These are phyloP conservation scores for Phrynocephalus forsythii DNA, from an alignment of 2,797 vertebrate species.

Conservation along the genomic window DNA sequence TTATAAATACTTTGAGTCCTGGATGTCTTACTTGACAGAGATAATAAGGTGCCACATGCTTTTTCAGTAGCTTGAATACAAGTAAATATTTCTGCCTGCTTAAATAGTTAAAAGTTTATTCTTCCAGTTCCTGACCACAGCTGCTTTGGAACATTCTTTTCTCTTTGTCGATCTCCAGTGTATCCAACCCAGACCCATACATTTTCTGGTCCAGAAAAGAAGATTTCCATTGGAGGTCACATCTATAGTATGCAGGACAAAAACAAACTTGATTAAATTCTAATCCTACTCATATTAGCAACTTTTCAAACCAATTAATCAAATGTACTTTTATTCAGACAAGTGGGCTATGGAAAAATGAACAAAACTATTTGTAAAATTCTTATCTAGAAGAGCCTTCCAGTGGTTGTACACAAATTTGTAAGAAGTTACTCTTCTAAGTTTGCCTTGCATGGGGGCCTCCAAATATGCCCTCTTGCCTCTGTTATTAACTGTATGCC, in stretches of 20 bases:
- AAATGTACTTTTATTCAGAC: background rate
- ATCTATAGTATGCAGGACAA: background rate
- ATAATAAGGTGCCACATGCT: background rate
- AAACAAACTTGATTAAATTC: background rate
- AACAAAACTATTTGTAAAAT: background rate
- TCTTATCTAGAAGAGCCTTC: background rate
- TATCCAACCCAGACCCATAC: background rate
- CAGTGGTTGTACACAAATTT: background rate
- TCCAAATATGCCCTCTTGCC: background rate
- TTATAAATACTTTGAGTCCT: background rate
- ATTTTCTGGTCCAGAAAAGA: background rate
- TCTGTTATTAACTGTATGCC: no score
- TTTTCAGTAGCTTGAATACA: background rate
- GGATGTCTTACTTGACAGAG: background rate
- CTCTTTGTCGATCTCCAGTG: background rate
- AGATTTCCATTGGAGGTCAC: no score
- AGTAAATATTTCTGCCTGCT: background rate
- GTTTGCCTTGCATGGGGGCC: background rate
- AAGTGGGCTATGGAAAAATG: background rate
- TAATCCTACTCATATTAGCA: background rate
- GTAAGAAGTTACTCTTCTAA: background rate
- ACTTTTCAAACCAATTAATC: background rate
- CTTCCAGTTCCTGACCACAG: background rate
- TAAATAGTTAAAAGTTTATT: background rate
- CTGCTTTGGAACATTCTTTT: background rate